phyloP scores from a whole-genome alignment of 2,797 vertebrate species.

The Sphenodon punctatus region DNA sequence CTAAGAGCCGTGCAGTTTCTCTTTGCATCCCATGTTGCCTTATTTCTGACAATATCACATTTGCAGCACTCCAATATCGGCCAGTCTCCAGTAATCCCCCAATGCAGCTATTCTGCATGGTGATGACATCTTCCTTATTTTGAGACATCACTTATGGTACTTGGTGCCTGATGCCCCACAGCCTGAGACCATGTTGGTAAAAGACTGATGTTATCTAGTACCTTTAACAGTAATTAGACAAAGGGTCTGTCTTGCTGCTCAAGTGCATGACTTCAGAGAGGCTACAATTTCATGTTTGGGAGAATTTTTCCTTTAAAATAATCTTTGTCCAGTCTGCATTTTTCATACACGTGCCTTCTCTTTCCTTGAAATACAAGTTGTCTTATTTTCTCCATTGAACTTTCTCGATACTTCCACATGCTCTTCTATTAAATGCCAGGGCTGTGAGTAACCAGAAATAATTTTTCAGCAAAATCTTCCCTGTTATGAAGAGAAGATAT shows the following conservation, averaged over 20 bases:
- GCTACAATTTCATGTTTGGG: background rate
- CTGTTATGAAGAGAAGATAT: background rate
- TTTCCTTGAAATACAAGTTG: background rate
- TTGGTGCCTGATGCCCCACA: background rate
- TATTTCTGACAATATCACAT: background rate
- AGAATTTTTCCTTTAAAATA: background rate
- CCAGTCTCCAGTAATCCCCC: background rate
- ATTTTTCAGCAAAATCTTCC: background rate
- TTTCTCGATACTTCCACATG: background rate
- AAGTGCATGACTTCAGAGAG: background rate
- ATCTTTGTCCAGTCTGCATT: background rate
- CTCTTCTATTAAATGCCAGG: background rate
- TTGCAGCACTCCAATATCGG: background rate
- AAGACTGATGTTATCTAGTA: background rate
- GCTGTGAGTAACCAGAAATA: background rate
- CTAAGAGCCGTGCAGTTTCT: background rate
- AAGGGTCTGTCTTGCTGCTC: background rate
- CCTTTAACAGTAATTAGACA: background rate
- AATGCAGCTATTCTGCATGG: background rate
- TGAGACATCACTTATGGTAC: background rate
- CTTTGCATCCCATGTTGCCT: background rate
- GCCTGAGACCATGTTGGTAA: background rate
- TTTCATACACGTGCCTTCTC: background rate
- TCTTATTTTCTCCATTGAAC: background rate
- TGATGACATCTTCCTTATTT: background rate